phyloP scores from a whole-genome alignment of 2,113 vertebrate species.

The Perca schrenkii region DNA sequence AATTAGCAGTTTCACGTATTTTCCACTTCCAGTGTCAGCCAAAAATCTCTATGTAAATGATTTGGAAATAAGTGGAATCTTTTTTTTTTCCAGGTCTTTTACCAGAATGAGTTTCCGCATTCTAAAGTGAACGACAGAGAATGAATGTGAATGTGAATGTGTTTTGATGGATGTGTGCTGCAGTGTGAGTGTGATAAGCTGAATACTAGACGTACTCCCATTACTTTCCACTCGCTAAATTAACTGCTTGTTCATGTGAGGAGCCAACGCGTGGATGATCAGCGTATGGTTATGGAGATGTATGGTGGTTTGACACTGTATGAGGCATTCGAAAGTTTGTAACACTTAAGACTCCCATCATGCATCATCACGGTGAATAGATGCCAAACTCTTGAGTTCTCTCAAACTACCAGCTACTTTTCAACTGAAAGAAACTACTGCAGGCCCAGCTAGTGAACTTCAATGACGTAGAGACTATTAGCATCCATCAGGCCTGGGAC shows the following conservation, averaged over 20 bases:
- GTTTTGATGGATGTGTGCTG: slow-evolving; percentile 17
- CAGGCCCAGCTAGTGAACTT: slow-evolving; percentile 45
- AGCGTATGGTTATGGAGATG: slow-evolving; percentile 39
- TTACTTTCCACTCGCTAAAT: slow-evolving; percentile 34
- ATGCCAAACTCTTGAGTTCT: not conserved
- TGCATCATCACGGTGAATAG: slow-evolving; percentile 4
- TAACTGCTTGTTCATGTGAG: slow-evolving; percentile 46
- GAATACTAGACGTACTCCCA: slow-evolving; percentile 32
- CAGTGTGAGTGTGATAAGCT: slow-evolving; percentile 30
- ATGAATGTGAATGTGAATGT: not conserved
- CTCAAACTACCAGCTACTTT: slow-evolving; percentile 1
- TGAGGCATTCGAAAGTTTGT: slow-evolving; percentile 20
- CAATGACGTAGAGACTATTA: slow-evolving; percentile 65
- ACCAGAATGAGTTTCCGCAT: not conserved
- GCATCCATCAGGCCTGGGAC: slow-evolving; percentile 62
- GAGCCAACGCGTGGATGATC: slow-evolving; percentile 2
- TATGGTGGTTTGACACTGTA: slow-evolving; percentile 24
- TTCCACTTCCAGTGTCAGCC: not conserved
- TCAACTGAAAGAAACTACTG: not conserved
- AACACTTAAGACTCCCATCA: slow-evolving; percentile 56
- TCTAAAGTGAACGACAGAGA: not conserved
- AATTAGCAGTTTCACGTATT: not conserved
- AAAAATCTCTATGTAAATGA: not conserved
- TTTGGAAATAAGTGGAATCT: not conserved
- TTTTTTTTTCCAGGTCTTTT: not conserved